phyloP scores from a whole-genome alignment of 1,140 invertebrate genomes.

The Drosophila saltans region DNA sequence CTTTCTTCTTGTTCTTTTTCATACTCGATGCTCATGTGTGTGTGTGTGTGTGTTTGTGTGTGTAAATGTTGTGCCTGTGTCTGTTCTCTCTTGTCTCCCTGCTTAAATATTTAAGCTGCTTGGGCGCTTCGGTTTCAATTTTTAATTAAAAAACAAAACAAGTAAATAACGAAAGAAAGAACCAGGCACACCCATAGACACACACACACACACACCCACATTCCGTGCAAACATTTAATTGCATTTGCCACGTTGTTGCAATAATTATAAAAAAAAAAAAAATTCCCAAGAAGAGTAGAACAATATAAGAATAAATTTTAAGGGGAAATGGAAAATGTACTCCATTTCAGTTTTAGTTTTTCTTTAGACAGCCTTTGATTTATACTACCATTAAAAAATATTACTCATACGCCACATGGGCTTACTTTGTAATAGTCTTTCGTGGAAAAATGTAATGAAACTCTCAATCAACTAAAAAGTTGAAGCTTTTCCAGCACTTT shows the following conservation, averaged over 20 bases:
- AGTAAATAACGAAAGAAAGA: conserved; percentile 24
- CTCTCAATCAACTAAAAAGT: no score
- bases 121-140: conserved; percentile 58
- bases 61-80: conserved; percentile 13
- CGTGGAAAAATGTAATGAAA: background rate
- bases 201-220: background rate
- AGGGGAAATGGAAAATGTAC: background rate
- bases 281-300: background rate
- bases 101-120: conserved; percentile 55
- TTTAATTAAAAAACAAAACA: conserved; percentile 60
- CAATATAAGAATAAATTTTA: conserved; percentile 1
- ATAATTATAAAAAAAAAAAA: conserved; percentile 66
- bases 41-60: conserved; percentile 17
- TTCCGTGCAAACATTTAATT: conserved; percentile 55
- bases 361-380: background rate
- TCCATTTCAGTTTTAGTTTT: background rate
- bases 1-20: background rate
- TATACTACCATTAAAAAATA: conserved; percentile 34
- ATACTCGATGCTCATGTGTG: background rate
- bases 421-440: background rate
- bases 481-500: no score
- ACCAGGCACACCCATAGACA: conserved; percentile 8
- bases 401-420: conserved; percentile 60
- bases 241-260: conserved; percentile 62
- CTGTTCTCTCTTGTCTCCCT: conserved; percentile 11